Evolutionary conservation across 2,888 invertebrate genomes (phyloP), one percentile per base, ranked within the genome.

Genomic region (Acanthosoma haemorrhoidale): DNA sequence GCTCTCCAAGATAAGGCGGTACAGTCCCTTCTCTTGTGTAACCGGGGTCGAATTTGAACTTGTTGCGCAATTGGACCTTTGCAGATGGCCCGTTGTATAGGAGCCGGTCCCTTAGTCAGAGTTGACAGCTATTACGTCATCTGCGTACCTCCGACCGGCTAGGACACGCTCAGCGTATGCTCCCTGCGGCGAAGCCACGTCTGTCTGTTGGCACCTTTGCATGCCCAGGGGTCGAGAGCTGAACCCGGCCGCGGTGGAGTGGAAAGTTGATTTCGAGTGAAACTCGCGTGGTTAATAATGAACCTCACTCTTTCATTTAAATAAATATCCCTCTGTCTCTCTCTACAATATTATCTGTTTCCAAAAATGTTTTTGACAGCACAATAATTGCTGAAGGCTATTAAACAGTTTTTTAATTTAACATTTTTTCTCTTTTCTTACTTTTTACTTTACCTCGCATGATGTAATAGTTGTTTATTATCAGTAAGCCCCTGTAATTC

Each of bases 121-220:
- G 51, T 25, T 25, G 51, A 51, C 51, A 51, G 51, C 51, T 51
- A 8, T 51, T 51, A 51, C 51, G 51, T 51, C 51, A 51, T n/a
- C n/a, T 1, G 5, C n/a, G 25, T n/a, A n/a, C n/a, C n/a, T n/a
- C n/a, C n/a, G n/a, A n/a, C n/a, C n/a, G n/a, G n/a, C n/a, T n/a
- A n/a, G n/a, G n/a, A n/a, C n/a, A n/a, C n/a, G n/a, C n/a, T n/a
- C n/a, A n/a, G n/a, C n/a, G n/a, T n/a, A n/a, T n/a, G n/a, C n/a
- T n/a, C n/a, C n/a, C n/a, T n/a, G n/a, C n/a, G n/a, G n/a, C n/a
- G n/a, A 36, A 13, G 36, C 13, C 36, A 9, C 36, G 8, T 13
- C 36, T 36, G 36, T 36, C 36, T 36, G 13, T 36, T 36, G 13
- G 36, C 13, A 9, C 13, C 36, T 9, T 9, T 36, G 13, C 13